Evolutionary conservation across 2,797 vertebrate genomes (phyloP).

Genomic region (Cetoscarus ocellatus): DNA sequence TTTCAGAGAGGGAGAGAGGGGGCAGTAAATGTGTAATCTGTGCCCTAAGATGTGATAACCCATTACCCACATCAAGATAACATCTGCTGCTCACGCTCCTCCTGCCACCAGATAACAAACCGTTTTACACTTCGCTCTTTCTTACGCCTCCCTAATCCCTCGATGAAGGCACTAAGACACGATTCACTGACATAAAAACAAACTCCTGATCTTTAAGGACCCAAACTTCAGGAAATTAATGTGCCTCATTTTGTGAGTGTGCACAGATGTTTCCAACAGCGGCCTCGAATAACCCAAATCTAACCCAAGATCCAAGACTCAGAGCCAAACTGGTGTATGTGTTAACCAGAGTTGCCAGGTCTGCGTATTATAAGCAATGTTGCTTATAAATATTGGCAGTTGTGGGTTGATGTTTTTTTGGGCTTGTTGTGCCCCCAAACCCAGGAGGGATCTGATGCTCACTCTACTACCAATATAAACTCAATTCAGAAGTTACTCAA

Average conservation of each 20-base stretch:
- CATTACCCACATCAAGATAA: conserved; percentile 77
- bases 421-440: too few relatives aligned
- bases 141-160: conserved; percentile 69
- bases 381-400: too few relatives aligned
- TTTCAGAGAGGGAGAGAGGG: conserved; percentile 47
- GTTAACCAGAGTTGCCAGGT: conserved; percentile 8
- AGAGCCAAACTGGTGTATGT: conserved; percentile 23
- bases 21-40: conserved; percentile 73
- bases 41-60: conserved; percentile 73
- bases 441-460: too few relatives aligned
- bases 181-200: conserved; percentile 56
- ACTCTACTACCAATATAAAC: too few relatives aligned
- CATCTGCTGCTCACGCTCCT: conserved; percentile 72
- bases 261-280: conserved; percentile 57
- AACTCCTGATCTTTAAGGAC: conserved; percentile 66
- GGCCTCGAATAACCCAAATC: conserved; percentile 39
- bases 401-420: too few relatives aligned
- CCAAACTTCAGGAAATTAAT: conserved; percentile 66
- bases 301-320: too few relatives aligned
- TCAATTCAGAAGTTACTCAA: too few relatives aligned
- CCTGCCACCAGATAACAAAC: conserved; percentile 64
- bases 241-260: conserved; percentile 47
- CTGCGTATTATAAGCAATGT: neutral
- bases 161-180: conserved; percentile 42
- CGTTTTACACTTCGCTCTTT: conserved; percentile 72